Evolutionary conservation across 92 coral and sea anemone genomes (phyloP), one percentile per base, ranked within the genome.

Genomic region (Desmophyllum pertusum): DNA sequence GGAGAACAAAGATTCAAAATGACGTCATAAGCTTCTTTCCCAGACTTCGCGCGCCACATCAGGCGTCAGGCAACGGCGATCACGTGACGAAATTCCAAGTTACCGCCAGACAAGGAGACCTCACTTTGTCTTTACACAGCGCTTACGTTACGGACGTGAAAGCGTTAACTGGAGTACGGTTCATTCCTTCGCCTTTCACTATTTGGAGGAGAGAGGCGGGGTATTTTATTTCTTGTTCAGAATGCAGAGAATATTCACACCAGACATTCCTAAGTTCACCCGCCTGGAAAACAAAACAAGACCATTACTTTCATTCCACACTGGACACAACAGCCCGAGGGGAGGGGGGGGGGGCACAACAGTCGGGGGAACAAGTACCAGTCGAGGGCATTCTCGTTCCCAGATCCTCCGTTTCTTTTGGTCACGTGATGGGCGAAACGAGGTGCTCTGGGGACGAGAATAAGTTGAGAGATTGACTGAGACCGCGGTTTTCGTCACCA

Each of bases 181-280:
- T n/a, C 27, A 31, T 11, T 39, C 17, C 17, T 38, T 77, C 36
- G 1, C 43, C 35, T 55, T 41, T 25, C 6, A 18, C 19, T 15
- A 38, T 51, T 80, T 10, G n/a, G 71, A 4, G 76, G 7, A 46
- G 51, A 2, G 35, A 10, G 13, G 43, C 35, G 64, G 2, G n/a
- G 52, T 37, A 23, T 2, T 27, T 71, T 17, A 95, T 83, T 94
- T 96, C 88, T 88, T 96, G 90, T 81, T 94, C 30, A 96, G 80
- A 69, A 96, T 89, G 45, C 96, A 95, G 14, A 94, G 91, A 86
- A 96, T 92, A 57, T 96, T 96, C 36, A 96, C 98, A 36, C 99
- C 99, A 1, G 98, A 94, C 67, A 88, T 82, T 27, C 99, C 98
- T 64, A 96, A 86, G 77, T 96, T 96, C 53, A 96, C 96, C 3